A percentile compares a stretch with the other conserved stretches of the same genome.
phyloP scores from a whole-genome alignment of 2,888 invertebrate genomes.

The Syrista parreyssii region DNA sequence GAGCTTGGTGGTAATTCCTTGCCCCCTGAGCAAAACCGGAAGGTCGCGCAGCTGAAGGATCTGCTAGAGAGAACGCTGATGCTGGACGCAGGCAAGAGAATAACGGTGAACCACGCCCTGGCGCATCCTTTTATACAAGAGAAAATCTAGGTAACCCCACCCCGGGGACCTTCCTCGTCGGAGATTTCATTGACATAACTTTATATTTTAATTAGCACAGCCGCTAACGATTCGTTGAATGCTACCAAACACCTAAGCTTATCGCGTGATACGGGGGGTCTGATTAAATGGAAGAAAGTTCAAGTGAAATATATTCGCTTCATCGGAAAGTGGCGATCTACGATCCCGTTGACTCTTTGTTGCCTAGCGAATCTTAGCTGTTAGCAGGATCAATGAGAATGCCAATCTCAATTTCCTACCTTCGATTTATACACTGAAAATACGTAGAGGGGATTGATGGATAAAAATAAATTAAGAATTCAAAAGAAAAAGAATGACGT shows the following conservation, averaged over 20 bases:
- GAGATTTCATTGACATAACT: conserved; percentile 47
- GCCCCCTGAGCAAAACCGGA: conserved; percentile 88
- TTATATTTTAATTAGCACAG: conserved; percentile 20
- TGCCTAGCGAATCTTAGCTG: not conserved
- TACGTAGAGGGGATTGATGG: not conserved
- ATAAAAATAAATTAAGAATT: conserved; percentile 19
- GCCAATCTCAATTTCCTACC: not conserved
- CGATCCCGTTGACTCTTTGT: not conserved
- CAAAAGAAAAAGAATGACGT: conserved; percentile 8
- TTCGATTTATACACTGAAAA: not conserved
- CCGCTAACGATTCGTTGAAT: not conserved
- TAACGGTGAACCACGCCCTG: conserved; percentile 93
- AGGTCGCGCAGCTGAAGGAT: conserved; percentile 92
- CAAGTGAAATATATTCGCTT: conserved; percentile 35
- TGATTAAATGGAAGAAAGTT: not conserved
- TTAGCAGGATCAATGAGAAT: not conserved
- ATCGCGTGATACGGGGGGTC: not conserved
- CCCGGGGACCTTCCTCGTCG: conserved; percentile 37
- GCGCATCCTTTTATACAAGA: conserved; percentile 97
- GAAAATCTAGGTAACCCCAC: conserved; percentile 75
- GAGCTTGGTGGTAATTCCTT: conserved; percentile 91
- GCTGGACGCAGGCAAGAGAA: conserved; percentile 91
- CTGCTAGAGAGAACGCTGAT: conserved; percentile 91
- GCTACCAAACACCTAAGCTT: conserved; percentile 2
- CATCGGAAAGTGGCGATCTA: conserved; percentile 37